Evolutionary conservation across 2,113 vertebrate genomes (phyloP).

Genomic region (Cromileptes altivelis): DNA sequence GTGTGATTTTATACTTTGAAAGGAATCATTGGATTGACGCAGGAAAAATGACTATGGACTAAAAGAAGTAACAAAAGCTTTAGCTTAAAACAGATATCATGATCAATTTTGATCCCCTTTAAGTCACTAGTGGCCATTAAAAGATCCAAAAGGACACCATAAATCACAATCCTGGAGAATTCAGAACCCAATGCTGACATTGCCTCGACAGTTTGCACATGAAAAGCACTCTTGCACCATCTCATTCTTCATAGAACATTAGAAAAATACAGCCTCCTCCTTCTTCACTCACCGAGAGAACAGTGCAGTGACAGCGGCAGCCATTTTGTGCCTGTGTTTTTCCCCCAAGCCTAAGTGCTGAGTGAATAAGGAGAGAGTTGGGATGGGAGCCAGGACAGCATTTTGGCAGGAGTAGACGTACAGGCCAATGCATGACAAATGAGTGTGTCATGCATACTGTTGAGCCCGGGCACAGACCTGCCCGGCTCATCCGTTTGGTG

Average conservation of each 20-base stretch:
- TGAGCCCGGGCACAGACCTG: constrained; percentile 52
- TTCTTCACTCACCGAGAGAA: constrained; percentile 23
- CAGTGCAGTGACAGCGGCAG: constrained; percentile 47
- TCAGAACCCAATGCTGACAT: neutral
- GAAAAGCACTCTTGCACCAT: neutral
- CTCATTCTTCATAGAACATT: neutral
- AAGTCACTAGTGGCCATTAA: neutral
- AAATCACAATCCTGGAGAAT: neutral
- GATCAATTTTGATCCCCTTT: neutral
- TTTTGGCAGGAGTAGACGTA: constrained; percentile 67
- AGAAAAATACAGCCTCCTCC: neutral
- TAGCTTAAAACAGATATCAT: neutral
- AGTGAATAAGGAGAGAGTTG: constrained; percentile 64
- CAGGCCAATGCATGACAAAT: constrained; percentile 75
- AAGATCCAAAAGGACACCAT: neutral
- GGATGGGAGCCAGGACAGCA: constrained; percentile 66
- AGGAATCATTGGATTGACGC: neutral
- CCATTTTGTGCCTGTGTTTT: constrained; percentile 74
- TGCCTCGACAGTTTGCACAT: neutral
- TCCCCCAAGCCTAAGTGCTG: constrained; percentile 43
- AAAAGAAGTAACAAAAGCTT: neutral
- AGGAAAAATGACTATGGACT: neutral
- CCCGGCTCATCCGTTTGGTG: constrained; percentile 59
- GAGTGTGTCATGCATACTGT: constrained; percentile 70
- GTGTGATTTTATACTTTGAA: neutral